These are phyloP conservation scores for Lethrus apterus DNA, from an alignment of 1,140 invertebrate genomes.

Conservation along the genomic window DNA sequence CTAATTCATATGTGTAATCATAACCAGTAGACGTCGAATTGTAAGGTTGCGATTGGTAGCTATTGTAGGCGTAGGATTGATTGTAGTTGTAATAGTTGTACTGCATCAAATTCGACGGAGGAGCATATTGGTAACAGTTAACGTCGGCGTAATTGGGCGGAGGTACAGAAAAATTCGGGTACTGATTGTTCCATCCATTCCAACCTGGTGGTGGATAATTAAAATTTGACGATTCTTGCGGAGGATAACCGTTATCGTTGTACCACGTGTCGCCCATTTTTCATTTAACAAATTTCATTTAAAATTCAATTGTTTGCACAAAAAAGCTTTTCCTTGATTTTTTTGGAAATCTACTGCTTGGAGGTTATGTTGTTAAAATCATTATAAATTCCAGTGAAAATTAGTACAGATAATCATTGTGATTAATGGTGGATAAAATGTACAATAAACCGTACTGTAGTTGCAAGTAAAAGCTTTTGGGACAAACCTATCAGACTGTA, in stretches of 20 bases:
- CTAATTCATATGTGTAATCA: slow-evolving; percentile 14
- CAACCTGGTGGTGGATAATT: neutral
- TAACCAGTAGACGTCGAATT: slow-evolving; percentile 2
- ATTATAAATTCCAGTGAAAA: too few species aligned
- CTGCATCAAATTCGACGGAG: neutral
- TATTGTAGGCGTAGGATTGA: neutral
- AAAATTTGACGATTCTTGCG: neutral
- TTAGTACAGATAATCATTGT: too few species aligned
- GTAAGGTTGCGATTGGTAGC: neutral
- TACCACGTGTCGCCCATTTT: neutral
- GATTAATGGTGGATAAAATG: too few species aligned
- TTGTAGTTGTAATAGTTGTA: slow-evolving; percentile 13
- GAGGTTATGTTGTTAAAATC: too few species aligned
- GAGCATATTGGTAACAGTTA: neutral
- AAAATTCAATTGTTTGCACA: too few species aligned
- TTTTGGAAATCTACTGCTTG: too few species aligned
- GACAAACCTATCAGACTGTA: too few species aligned
- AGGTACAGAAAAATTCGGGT: slow-evolving; percentile 8
- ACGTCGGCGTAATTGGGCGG: slow-evolving; percentile 8
- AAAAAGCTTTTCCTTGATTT: too few species aligned
- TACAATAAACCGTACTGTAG: too few species aligned
- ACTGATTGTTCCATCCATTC: neutral
- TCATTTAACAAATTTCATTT: neutral
- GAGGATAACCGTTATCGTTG: neutral
- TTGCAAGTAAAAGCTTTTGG: too few species aligned